Percentiles rank a stretch among this genome's conserved stretches.
Evolutionary conservation across 2,888 invertebrate genomes (phyloP).

Genomic region (Apamea crenata): DNA sequence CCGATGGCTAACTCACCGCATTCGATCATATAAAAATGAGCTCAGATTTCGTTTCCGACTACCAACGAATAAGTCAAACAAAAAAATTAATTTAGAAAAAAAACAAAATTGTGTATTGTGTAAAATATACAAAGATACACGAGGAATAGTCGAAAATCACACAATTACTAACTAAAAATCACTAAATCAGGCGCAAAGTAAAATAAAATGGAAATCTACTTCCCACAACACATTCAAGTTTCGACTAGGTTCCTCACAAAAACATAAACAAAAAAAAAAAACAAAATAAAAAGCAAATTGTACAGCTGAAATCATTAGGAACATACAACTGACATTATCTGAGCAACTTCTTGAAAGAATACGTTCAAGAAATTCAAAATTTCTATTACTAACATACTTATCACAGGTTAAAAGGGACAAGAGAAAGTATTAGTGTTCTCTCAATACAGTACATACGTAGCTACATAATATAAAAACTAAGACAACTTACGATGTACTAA

Average conservation of each 20-base stretch:
- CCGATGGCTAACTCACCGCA: slow-evolving; percentile 72
- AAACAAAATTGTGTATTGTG: slow-evolving; percentile 62
- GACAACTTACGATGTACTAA: slow-evolving; percentile 85
- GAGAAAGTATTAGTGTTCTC: slow-evolving; percentile 90
- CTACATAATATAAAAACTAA: slow-evolving; percentile 83
- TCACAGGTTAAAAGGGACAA: slow-evolving; percentile 90
- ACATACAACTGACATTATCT: slow-evolving; percentile 86
- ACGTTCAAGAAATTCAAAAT: slow-evolving; percentile 85
- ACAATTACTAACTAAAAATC: slow-evolving; percentile 74
- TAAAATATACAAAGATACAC: slow-evolving; percentile 59
- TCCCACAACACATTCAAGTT: slow-evolving; percentile 69
- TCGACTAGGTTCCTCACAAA: slow-evolving; percentile 85
- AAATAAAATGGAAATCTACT: slow-evolving; percentile 75
- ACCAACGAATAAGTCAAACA: slow-evolving; percentile 56
- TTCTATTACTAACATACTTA: slow-evolving; percentile 89
- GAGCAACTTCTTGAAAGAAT: slow-evolving; percentile 85
- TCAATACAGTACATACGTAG: slow-evolving; percentile 85
- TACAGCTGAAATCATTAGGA: slow-evolving; percentile 88
- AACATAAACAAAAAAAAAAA: slow-evolving; percentile 69
- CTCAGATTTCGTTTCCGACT: slow-evolving; percentile 71
- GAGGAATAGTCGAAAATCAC: slow-evolving; percentile 76
- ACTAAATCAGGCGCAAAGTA: slow-evolving; percentile 81
- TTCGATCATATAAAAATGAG: slow-evolving; percentile 71
- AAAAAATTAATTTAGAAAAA: slow-evolving; percentile 58
- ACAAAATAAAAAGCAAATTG: slow-evolving; percentile 78